These are phyloP conservation scores for Mionectes macconnelli DNA, from an alignment of 2,113 vertebrate species.

Conservation along the genomic window DNA sequence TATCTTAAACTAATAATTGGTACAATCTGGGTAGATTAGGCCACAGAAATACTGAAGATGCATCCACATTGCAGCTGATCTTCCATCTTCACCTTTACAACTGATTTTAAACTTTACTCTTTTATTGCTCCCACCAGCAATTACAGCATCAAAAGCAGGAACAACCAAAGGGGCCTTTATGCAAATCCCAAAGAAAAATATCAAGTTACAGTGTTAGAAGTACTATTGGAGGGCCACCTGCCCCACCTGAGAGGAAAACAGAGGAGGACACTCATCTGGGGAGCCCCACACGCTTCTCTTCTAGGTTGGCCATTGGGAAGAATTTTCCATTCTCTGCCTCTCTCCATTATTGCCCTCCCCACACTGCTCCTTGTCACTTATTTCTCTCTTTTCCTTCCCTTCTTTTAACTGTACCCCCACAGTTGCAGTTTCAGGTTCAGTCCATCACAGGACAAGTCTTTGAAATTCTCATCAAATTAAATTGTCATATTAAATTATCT, in stretches of 20 bases:
- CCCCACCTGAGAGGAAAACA: not conserved
- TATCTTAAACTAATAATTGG: not conserved
- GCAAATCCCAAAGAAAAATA: not conserved
- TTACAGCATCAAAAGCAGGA: not conserved
- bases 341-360: not conserved
- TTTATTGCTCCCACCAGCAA: not conserved
- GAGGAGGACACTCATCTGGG: not conserved
- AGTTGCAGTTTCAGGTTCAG: not conserved
- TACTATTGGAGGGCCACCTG: not conserved
- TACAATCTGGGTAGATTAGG: not conserved
- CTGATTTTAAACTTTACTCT: not conserved
- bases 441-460: not conserved
- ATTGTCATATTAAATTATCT: not conserved
- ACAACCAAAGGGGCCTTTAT: not conserved
- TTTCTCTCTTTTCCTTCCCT: accelerated
- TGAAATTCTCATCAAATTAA: not conserved
- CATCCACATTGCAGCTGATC: not conserved
- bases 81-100: not conserved
- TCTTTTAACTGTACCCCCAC: not conserved
- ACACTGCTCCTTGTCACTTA: not conserved
- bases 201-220: not conserved
- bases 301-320: not conserved
- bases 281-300: not conserved
- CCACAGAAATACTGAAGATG: not conserved
- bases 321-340: not conserved